Base-by-base conservation (phyloP, 2,888 invertebrate species). In the Apamea monoglypha region DNA sequence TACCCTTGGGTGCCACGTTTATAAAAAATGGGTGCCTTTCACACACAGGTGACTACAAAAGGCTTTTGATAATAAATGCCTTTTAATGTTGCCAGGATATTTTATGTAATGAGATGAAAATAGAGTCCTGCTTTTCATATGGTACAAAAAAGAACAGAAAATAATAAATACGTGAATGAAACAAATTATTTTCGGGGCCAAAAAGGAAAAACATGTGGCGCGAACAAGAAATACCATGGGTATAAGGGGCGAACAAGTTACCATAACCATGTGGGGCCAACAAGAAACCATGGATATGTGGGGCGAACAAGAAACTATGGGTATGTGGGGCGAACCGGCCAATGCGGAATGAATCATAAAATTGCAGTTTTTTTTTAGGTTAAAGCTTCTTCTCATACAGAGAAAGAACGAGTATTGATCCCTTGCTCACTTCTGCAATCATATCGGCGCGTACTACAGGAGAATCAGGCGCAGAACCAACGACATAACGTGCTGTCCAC, bases 41-140 rank as follows among this genome's bases (percentile, higher is more conserved):
- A 77, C 32, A 36, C 59, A 76, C 81, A 83, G 74, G 71, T 87
- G 82, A 81, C 73, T 78, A 86, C 78, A 84, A 83, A 88, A 64
- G 72, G 50, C 68, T 86, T 83, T 73, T 73, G 69, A 84, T 85
- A 68, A 74, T 85, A 80, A 64, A 86, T 81, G 59, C 83, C 59
- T 83, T 83, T 77, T 86, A 80, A 85, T 80, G 76, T 67, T 25
- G 10, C 40, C 56, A 3, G 74, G 61, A 73, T 72, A 85, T 81
- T 74, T 75, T 73, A 78, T 64, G n/a, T 78, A 73, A 73, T 82
- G 61, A 75, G 68, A 61, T 8, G 25, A 73, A 50, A 63, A 56
- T 40, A 66, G n/a, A 32, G 14, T 14, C 25, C 2, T 21, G 1
- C 18, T 75, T 74, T 61, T 53, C 1, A 36, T 36, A 61, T 7